These are phyloP conservation scores for Melanerpes formicivorus DNA, from an alignment of 2,113 vertebrate species.

Conservation along the genomic window DNA sequence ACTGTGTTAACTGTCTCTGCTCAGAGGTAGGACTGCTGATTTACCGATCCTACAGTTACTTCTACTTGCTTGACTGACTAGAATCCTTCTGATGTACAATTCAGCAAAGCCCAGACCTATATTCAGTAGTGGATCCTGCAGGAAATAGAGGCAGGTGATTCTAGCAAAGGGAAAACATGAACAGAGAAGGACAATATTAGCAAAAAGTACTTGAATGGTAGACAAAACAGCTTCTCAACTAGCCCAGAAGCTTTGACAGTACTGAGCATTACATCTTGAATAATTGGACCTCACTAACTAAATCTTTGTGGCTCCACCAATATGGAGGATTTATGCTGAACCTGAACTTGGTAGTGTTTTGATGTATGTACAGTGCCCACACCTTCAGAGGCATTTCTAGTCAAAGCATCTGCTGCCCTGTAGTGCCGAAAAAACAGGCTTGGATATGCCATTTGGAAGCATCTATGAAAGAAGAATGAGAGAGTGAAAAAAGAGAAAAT, in stretches of 20 bases:
- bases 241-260: neutral
- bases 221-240: neutral
- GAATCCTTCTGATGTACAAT: neutral
- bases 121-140: neutral
- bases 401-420: neutral
- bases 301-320: neutral
- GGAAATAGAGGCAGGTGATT: neutral
- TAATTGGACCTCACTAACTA: neutral
- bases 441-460: neutral
- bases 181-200: neutral
- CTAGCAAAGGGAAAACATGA: neutral
- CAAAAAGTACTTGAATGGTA: neutral
- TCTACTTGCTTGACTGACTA: neutral
- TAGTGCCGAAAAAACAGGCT: neutral
- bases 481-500: neutral
- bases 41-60: neutral
- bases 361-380: neutral
- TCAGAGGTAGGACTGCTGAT: constrained; percentile 77
- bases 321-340: neutral
- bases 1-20: constrained; percentile 83
- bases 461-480: neutral
- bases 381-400: neutral
- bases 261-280: neutral
- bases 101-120: neutral
- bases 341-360: neutral